Conservation (phyloP, 2,888 invertebrate genomes). For the Lycocerus yunnanus region DNA sequence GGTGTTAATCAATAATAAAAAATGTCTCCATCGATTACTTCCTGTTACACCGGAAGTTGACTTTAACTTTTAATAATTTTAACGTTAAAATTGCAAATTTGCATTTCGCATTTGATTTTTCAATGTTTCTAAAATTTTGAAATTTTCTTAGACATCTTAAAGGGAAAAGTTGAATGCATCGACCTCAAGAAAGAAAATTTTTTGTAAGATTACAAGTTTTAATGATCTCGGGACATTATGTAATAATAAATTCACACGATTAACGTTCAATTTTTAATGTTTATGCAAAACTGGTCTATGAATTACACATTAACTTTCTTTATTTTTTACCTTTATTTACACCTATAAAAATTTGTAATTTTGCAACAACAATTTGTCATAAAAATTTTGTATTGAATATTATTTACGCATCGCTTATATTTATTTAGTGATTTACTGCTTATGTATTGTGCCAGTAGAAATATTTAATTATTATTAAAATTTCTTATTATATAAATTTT, state of each 20-base stretch:
- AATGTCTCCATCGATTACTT: not conserved
- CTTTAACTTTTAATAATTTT: not conserved
- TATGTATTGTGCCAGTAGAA: not conserved
- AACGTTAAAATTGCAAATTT: not conserved
- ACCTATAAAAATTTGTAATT: not conserved
- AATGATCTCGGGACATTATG: not conserved
- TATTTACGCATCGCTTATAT: not conserved
- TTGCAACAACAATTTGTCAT: not conserved
- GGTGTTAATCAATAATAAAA: not conserved
- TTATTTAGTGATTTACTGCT: not conserved
- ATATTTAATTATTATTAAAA: not conserved
- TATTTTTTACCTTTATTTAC: not conserved
- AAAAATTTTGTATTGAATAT: not conserved
- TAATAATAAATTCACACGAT: not conserved
- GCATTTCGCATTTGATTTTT: not conserved
- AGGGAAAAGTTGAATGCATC: not conserved
- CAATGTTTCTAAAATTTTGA: not conserved
- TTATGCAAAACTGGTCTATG: not conserved
- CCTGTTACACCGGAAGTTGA: not conserved
- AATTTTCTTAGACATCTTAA: not conserved
- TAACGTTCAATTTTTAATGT: not conserved
- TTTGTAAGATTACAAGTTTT: not conserved
- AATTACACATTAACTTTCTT: not conserved
- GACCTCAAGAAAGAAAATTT: not conserved
- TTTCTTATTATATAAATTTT: not conserved